Base-by-base conservation (phyloP, 2,113 vertebrate species). In the Pterocles burchelli region DNA sequence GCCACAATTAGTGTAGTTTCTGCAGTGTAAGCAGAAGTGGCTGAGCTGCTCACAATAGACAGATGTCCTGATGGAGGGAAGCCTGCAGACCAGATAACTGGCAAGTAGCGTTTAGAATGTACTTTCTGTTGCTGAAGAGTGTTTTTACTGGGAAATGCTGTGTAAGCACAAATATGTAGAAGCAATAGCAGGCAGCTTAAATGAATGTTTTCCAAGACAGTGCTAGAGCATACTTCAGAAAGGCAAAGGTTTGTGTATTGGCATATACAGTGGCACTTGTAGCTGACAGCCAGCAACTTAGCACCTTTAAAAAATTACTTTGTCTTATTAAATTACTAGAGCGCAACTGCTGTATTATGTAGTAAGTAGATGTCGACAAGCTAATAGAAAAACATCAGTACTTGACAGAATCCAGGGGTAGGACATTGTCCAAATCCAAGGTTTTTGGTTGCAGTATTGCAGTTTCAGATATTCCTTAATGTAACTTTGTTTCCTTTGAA, bases 1-100 rank as follows among this genome's bases (percentile, higher is more conserved):
- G 55, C 80, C 4, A 9, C 0, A 8, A 6, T 36, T 1, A 19
- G 28, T 14, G 36, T 1, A 29, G 17, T 36, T 92, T n/a, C 18
- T 88, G 72, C 68, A 45, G 43, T 0, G 8, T 54, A 59, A 77
- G 91, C 80, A 58, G 34, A 36, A 63, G 57, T 28, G 25, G 4
- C 76, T 43, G 43, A 58, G 79, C 63, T 91, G 43, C 57, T 88
- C 8, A 3, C 13, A n/a, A 43, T 8, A 77, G 70, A n/a, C 10
- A 8, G 14, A 6, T 9, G 29, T 62, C 38, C 25, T 84, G 75
- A 1, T 58, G 58, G 67, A 79, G 83, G 58, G 33, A 51, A 58
- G 52, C 54, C 11, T 28, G 31, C 13, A 51, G 31, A 52, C 16
- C 51, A 74, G 51, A 8, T 41, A 70, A 41, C 9, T 22, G 51